Evolutionary conservation across 2,113 vertebrate species (phyloP), one percentile per base, ranked within the genome.

Genomic region (Mola mola): DNA sequence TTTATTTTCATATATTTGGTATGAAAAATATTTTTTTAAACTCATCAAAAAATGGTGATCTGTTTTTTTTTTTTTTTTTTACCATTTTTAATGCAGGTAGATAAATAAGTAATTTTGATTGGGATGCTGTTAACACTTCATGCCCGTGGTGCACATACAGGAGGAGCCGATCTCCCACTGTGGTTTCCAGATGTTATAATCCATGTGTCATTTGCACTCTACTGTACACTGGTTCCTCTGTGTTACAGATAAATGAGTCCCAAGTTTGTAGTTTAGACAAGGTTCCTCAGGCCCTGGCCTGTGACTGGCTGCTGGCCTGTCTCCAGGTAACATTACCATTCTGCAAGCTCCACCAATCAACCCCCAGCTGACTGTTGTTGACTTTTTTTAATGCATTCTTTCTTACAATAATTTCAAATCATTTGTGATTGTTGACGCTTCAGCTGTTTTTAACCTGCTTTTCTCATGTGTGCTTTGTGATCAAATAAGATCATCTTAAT

Each of bases 251-350:
- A 81, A 89, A 84, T 74, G 88, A 89, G 66, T 80, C 87, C 55
- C 84, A 87, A 81, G 83, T 84, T 83, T 91, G 90, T 92, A 92
- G 85, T 89, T 88, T 93, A 92, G 87, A 84, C 52, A 79, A 29
- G 75, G 80, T 81, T 77, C 86, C 88, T 68, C 88, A 89, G 79
- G 81, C 46, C 28, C 68, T 62, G 82, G 79, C 87, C 87, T 91
- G 91, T 91, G 90, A 92, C 72, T 92, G 91, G 90, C 90, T 92
- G 68, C 92, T 91, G 86, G 89, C 87, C 90, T 92, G 90, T 90
- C 90, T 93, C 67, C 90, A 93, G 92, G 91, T 93, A 93, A 92
- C 84, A 31, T 66, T 60, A 66, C 66, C 22, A 10, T 48, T 75
- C 60, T 46, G 41, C 36, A 48, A 71, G 63, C 55, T 85, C 46